Evolutionary conservation across 2,113 vertebrate species (phyloP).

Genomic region (Nettapus auritus): DNA sequence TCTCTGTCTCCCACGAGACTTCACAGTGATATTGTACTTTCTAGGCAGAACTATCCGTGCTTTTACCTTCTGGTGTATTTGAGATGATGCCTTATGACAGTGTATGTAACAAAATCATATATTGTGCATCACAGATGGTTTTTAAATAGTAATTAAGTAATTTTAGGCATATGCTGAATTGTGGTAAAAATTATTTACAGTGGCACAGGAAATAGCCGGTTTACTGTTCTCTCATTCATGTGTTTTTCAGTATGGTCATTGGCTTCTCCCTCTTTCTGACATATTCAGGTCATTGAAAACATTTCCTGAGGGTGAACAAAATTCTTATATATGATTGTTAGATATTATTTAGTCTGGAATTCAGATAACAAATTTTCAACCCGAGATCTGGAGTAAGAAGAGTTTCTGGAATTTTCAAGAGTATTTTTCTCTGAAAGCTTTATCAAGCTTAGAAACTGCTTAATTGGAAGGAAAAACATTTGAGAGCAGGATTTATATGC

Average conservation of each 20-base stretch:
- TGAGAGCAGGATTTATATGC: neutral
- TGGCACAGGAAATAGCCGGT: neutral
- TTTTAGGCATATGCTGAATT: neutral
- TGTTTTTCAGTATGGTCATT: neutral
- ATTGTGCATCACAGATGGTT: neutral
- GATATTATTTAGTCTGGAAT: neutral
- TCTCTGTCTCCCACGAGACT: neutral
- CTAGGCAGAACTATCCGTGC: neutral
- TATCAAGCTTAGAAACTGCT: neutral
- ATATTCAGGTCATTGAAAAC: slow-evolving; percentile 36
- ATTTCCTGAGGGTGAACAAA: neutral
- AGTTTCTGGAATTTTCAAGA: neutral
- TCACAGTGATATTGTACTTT: neutral
- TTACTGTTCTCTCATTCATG: neutral
- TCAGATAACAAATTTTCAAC: neutral
- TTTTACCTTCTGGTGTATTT: neutral
- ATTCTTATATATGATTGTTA: neutral
- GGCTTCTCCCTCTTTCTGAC: slow-evolving; percentile 21
- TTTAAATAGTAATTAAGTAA: neutral
- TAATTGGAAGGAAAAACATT: neutral
- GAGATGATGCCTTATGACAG: neutral
- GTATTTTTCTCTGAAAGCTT: neutral
- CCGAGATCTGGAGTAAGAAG: neutral
- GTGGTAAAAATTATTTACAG: neutral
- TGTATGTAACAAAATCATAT: neutral